Evolutionary conservation across 2,888 invertebrate species (phyloP).

Genomic region (Coremacera marginata): DNA sequence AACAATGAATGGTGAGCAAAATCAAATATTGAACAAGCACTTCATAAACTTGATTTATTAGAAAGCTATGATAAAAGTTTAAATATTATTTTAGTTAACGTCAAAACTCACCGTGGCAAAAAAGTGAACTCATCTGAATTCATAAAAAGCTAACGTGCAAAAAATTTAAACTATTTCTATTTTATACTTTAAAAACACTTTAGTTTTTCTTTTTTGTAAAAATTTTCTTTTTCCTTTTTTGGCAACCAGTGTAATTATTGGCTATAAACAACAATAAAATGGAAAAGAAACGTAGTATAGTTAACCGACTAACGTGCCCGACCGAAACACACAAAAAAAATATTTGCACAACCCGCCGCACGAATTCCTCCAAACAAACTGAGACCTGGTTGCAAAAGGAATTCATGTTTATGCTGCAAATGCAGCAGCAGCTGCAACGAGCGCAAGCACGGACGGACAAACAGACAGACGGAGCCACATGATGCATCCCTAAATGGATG

Average conservation of each 20-base stretch:
- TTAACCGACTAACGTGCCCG: not conserved
- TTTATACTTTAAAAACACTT: not conserved
- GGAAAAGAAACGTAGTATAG: not conserved
- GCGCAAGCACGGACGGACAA: not conserved
- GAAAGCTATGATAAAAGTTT: not conserved
- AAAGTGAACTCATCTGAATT: slow-evolving; percentile 62
- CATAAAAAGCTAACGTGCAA: slow-evolving; percentile 52
- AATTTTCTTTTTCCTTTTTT: slow-evolving; percentile 12
- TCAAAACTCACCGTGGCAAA: slow-evolving; percentile 59
- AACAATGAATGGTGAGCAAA: slow-evolving; percentile 6
- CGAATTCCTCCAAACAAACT: slow-evolving; percentile 28
- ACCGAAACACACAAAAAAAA: not conserved
- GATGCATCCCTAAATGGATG: slow-evolving; percentile 20
- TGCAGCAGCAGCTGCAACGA: not conserved
- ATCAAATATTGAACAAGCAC: slow-evolving; percentile 14
- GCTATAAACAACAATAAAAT: not conserved
- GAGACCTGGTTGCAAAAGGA: slow-evolving; percentile 16
- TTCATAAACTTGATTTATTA: not conserved
- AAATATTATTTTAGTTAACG: not conserved
- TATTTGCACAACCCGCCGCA: slow-evolving; percentile 23
- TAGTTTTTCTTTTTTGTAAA: not conserved
- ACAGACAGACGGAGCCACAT: not conserved
- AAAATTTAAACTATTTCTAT: slow-evolving; percentile 1
- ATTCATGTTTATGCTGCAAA: slow-evolving; percentile 24
- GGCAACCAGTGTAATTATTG: slow-evolving; percentile 5